Base-by-base conservation (phyloP, 1,140 invertebrate genomes). In the Formica selysi region DNA sequence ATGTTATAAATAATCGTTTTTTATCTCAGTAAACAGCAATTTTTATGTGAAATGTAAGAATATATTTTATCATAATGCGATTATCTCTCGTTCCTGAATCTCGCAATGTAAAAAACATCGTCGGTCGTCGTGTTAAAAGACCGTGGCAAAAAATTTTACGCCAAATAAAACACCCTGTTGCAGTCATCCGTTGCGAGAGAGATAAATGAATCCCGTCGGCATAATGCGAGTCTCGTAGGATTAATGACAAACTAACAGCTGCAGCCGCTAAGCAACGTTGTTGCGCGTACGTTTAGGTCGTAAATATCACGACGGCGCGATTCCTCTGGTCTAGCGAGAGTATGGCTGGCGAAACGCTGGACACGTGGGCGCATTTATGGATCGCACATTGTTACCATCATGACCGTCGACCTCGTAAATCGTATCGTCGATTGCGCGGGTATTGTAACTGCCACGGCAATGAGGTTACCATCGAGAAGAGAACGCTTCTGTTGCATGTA, bases 371-470 rank as follows among this genome's bases (percentile, higher is more conserved):
- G 73, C 59, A 57, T 85, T 85, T 64, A 76, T 85, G 54, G 81
- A 65, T 16, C 44, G 44, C 54, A 38, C 59, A 87, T 73, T 73
- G 68, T 83, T 74, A 73, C 48, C 86, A 32, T 44, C 68, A 44
- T 67, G 85, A 80, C 51, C 76, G n/a, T 71, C 86, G 59, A 67
- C 41, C 67, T 87, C 86, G 62, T 84, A 87, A 87, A 87, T 84
- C 62, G 38, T 71, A 19, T 26, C 59, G 59, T 57, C 67, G 85
- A 86, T 86, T 65, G 32, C 59, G 16, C 67, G 65, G 19, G 48
- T 54, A 59, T 81, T 54, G 54, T 41, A 86, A 62, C 65, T 80
- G 85, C 44, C 76, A 22, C 13, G 26, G 41, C 62, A 61, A 83
- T 74, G 79, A 83, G 79, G 19, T 26, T 73, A 38, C 57, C 16